Percentiles rank a stretch among this genome's conserved stretches.
Evolutionary conservation across 2,888 invertebrate species (phyloP).

Genomic region (Agelastica alni): DNA sequence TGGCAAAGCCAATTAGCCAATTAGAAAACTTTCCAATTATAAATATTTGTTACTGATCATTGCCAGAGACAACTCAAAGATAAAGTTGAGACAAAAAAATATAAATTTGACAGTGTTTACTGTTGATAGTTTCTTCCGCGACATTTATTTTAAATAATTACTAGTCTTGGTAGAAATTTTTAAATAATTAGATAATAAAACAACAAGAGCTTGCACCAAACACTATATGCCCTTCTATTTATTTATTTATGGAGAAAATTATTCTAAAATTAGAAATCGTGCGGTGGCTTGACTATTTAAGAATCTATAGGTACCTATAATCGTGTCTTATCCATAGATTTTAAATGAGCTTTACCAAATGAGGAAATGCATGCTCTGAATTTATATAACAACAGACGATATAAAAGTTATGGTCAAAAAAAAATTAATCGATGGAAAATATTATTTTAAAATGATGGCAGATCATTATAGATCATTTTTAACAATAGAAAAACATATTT

Average conservation of each 20-base stretch:
- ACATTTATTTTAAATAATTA: no score
- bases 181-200: no score
- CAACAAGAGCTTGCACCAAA: no score
- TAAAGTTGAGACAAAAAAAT: no score
- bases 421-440: conserved; percentile 10
- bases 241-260: conserved; percentile 14
- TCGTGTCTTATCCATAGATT: conserved; percentile 16
- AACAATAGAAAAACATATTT: no score
- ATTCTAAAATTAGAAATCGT: conserved; percentile 18
- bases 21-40: no score
- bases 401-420: conserved; percentile 11
- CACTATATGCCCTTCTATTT: background rate
- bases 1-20: no score
- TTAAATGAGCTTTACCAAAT: conserved; percentile 23
- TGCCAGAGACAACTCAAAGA: no score
- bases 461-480: background rate
- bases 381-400: conserved; percentile 15
- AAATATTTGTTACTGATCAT: no score
- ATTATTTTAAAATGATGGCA: conserved; percentile 4
- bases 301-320: conserved; percentile 1
- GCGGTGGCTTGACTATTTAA: conserved; percentile 11
- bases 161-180: no score
- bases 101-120: no score
- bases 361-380: conserved; percentile 23
- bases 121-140: no score